Evolutionary conservation across 2,797 vertebrate genomes (phyloP).

Genomic region (Tadarida brasiliensis): DNA sequence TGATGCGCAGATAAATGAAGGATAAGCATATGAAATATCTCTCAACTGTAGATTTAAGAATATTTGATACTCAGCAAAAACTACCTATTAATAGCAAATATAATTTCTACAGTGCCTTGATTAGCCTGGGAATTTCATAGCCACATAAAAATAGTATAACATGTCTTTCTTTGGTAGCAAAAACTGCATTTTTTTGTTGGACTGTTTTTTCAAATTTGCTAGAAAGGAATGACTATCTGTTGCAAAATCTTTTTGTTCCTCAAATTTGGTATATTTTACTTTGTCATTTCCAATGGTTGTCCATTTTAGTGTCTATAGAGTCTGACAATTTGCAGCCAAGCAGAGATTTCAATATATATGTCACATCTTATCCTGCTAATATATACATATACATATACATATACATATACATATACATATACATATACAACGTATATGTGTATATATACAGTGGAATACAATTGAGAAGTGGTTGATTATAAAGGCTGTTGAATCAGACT

Average conservation of each 20-base stretch:
- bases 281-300: background rate
- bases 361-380: background rate
- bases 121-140: background rate
- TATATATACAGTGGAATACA: background rate
- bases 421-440: no score
- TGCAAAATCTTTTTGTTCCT: background rate
- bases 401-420: background rate
- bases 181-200: background rate
- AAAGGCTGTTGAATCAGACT: background rate
- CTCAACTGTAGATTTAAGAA: background rate
- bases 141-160: background rate
- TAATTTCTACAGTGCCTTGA: background rate
- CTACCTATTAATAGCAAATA: background rate
- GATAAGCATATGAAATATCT: background rate
- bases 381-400: background rate
- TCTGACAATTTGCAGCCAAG: background rate
- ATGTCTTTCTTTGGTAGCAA: background rate
- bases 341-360: background rate
- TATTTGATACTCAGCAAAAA: background rate
- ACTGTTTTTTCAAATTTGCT: background rate
- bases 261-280: background rate
- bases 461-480: background rate
- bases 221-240: background rate
- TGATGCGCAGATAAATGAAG: background rate
- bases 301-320: background rate